These are phyloP conservation scores for Drosophila ficusphila DNA, from an alignment of 1,140 invertebrate species.

Conservation along the genomic window DNA sequence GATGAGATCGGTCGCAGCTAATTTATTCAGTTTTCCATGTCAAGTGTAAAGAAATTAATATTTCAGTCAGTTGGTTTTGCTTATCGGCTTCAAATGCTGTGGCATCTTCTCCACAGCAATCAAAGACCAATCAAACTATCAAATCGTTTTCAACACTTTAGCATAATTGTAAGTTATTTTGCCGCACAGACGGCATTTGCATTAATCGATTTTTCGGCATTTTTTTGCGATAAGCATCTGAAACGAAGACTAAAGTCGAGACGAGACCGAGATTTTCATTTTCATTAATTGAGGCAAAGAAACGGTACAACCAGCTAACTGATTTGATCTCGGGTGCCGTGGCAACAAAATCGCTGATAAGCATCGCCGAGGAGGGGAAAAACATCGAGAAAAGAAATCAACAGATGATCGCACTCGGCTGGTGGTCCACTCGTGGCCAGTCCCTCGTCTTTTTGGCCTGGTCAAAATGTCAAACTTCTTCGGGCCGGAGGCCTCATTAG, in stretches of 20 bases:
- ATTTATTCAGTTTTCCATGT: slow-evolving; percentile 45
- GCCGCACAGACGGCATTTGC: slow-evolving; percentile 55
- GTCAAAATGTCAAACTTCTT: slow-evolving; percentile 66
- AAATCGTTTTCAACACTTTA: slow-evolving; percentile 78
- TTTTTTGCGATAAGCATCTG: slow-evolving; percentile 65
- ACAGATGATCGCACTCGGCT: slow-evolving; percentile 61
- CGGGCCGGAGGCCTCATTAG: slow-evolving; percentile 65
- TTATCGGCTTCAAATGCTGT: slow-evolving; percentile 16
- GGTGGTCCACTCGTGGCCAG: slow-evolving; percentile 56
- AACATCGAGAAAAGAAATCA: slow-evolving; percentile 54
- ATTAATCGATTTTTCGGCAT: slow-evolving; percentile 66
- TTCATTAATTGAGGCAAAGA: slow-evolving; percentile 74
- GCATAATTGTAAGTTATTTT: slow-evolving; percentile 77
- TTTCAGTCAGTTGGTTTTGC: slow-evolving; percentile 35
- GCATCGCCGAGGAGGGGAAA: slow-evolving; percentile 36
- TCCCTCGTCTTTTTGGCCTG: slow-evolving; percentile 16
- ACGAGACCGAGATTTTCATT: slow-evolving; percentile 37
- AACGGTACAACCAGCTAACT: slow-evolving; percentile 30
- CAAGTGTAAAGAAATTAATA: slow-evolving; percentile 78
- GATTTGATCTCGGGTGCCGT: slow-evolving; percentile 24
- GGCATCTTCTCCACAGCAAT: slow-evolving; percentile 23
- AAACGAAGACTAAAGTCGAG: slow-evolving; percentile 1
- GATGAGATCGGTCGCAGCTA: slow-evolving; percentile 22
- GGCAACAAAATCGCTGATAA: slow-evolving; percentile 50
- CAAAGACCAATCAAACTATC: slow-evolving; percentile 57